Conservation (phyloP, 2,888 invertebrate species). For the Mythimna pallens region DNA sequence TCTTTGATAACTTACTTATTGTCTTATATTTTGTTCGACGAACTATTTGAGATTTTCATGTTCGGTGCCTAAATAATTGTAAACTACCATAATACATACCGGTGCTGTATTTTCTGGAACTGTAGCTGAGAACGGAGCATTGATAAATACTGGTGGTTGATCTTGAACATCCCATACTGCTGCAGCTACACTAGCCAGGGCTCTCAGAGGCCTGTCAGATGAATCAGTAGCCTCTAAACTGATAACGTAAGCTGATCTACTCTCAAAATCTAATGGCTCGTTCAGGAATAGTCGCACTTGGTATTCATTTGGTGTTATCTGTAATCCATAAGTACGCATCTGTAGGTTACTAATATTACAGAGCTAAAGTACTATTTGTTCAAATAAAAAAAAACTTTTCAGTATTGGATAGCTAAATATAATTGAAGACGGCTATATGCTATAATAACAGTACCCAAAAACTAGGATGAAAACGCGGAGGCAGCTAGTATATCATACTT, state of each 20-base stretch:
- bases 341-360: background rate
- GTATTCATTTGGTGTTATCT: constrained; percentile 93
- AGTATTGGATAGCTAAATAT: too few species aligned
- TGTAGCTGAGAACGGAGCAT: constrained; percentile 95
- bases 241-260: constrained; percentile 93
- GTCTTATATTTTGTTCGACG: background rate
- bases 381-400: too few species aligned
- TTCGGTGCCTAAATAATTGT: background rate
- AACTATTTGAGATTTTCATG: background rate
- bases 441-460: too few species aligned
- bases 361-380: too few species aligned
- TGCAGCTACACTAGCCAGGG: constrained; percentile 94
- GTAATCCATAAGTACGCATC: constrained; percentile 53
- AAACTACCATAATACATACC: constrained; percentile 75
- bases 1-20: too few species aligned
- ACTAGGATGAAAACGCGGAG: too few species aligned
- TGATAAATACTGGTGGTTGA: constrained; percentile 95
- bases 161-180: constrained; percentile 95
- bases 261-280: constrained; percentile 94
- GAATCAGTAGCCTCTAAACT: constrained; percentile 92
- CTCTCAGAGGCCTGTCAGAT: constrained; percentile 91
- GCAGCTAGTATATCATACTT: too few species aligned
- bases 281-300: constrained; percentile 92
- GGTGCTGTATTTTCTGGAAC: constrained; percentile 94
- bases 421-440: too few species aligned